Base-by-base conservation (phyloP, 2,113 vertebrate genomes). In the Melanostigma gelatinosum region DNA sequence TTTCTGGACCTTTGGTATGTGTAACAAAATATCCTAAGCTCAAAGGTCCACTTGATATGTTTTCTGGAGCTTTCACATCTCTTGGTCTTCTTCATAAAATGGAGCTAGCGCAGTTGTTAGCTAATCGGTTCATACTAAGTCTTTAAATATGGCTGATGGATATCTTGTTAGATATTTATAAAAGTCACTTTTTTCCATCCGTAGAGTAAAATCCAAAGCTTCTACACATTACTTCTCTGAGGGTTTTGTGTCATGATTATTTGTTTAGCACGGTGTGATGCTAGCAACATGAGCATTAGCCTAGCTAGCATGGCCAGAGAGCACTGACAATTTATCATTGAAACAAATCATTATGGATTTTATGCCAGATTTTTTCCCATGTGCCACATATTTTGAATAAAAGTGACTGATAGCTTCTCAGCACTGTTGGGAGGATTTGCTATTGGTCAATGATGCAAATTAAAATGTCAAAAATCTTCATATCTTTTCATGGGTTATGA, bases 401-500 rank as follows among this genome's bases (percentile, higher is more conserved):
- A 24, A n/a, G 22, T 24, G 65, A 50, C 27, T 29, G n/a, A 22
- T 29, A 32, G 10, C 36, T 8, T 55, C 36, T 32, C 34, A 24
- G 11, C 50, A 27, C 68, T 36, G 8, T 48, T 42, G 0, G 20
- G 8, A 34, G 40, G 24, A 46, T 27, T 54, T 44, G 24, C 18
- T 42, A 8, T 20, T 24, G 24, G 12, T 34, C 27, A 74, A 9
- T 46, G 16, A 16, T 8, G 18, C 34, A 79, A 29, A 64, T 64
- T 27, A 18, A 2, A 55, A 24, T 22, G 22, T 69, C 40, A 68
- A 12, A 50, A 34, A 34, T 46, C 42, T 24, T 27, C 2, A 22
- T 58, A 18, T 74, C 11, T 72, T 73, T 77, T 55, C 61, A 20
- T 77, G 50, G 11, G 44, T 62, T 80, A 72, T 81, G 44, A 68